A percentile compares a stretch with the other conserved stretches of the same genome.
Evolutionary conservation across 2,888 invertebrate species (phyloP).

Genomic region (Andrena camellia): DNA sequence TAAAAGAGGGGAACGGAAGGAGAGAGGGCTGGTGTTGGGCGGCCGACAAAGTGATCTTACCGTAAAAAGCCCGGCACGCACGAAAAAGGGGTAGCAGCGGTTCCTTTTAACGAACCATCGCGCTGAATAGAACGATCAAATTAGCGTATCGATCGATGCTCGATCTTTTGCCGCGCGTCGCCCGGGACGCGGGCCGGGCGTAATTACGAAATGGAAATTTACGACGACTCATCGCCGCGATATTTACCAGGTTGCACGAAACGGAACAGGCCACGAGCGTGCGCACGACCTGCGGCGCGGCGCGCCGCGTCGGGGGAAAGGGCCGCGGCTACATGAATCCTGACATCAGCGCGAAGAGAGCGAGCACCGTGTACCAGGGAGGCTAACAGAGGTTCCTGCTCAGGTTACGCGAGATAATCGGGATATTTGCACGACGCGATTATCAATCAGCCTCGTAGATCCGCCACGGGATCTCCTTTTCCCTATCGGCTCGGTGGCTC

Average conservation of each 20-base stretch:
- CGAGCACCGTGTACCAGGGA: conserved; percentile 4
- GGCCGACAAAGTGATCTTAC: conserved; percentile 42
- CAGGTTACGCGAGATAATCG: conserved; percentile 65
- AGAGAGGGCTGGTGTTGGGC: not conserved
- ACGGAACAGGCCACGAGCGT: conserved; percentile 17
- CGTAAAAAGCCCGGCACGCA: conserved; percentile 3
- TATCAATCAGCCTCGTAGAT: conserved; percentile 61
- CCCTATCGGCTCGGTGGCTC: not conserved
- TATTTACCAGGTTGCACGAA: conserved; percentile 25
- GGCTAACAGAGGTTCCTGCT: conserved; percentile 27
- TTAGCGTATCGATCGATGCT: conserved; percentile 59
- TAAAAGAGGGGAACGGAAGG: conserved; percentile 10
- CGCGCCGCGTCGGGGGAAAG: not conserved
- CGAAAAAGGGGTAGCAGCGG: conserved; percentile 16
- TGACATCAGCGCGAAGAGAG: conserved; percentile 15
- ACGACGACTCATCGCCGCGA: conserved; percentile 43
- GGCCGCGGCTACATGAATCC: not conserved
- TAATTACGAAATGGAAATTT: conserved; percentile 56
- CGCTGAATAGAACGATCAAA: conserved; percentile 57
- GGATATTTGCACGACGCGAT: conserved; percentile 64
- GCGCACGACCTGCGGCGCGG: not conserved
- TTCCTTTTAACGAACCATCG: conserved; percentile 45
- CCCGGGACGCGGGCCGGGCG: conserved; percentile 21
- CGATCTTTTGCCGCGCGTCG: conserved; percentile 40
- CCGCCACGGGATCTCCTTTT: conserved; percentile 3